Evolutionary conservation across 2,888 invertebrate genomes (phyloP), one percentile per base, ranked within the genome.

Genomic region (Drosophila barbarae): DNA sequence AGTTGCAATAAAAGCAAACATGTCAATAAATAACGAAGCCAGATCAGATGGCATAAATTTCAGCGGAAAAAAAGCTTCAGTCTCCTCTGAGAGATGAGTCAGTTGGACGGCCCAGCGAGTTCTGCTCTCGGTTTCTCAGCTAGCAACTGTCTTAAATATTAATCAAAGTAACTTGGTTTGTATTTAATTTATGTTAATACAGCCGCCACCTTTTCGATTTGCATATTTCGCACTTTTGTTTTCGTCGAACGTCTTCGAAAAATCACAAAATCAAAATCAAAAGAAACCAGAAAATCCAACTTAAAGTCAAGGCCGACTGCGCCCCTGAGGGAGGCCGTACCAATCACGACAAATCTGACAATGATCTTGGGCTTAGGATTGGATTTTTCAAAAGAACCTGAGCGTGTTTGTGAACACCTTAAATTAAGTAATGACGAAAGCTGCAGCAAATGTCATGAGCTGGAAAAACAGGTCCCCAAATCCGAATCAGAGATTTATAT

Each of bases 271-370:
- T 10, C 36, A 36, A 36, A 32, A 49, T 28, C 47, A 41, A 53
- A 34, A 39, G 60, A 74, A 67, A 55, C 44, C 42, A 49, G 56
- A 56, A 68, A 71, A 58, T 28, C 35, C 32, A 60, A 65, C 69
- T 61, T 76, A 74, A 84, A 84, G 76, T 84, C 84, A 80, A 84
- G 79, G 84, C 64, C 82, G 53, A 44, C 76, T 71, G 69, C 73
- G 76, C 84, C 78, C 69, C 69, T 63, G 63, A 71, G 55, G 69
- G 63, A 71, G 55, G 69, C 77, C 72, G 79, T 80, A 71, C 85
- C 80, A 84, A 82, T 66, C 85, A 71, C 83, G 79, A 81, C 72
- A 76, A 26, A 74, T 68, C 59, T 42, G 66, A 57, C 64, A 70
- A 56, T 69, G 69, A 61, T 69, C 61, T 51, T 61, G 21, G 23